Evolutionary conservation across 2,797 vertebrate genomes (phyloP), one percentile per base, ranked within the genome.

Genomic region (Anolis apletophallus): DNA sequence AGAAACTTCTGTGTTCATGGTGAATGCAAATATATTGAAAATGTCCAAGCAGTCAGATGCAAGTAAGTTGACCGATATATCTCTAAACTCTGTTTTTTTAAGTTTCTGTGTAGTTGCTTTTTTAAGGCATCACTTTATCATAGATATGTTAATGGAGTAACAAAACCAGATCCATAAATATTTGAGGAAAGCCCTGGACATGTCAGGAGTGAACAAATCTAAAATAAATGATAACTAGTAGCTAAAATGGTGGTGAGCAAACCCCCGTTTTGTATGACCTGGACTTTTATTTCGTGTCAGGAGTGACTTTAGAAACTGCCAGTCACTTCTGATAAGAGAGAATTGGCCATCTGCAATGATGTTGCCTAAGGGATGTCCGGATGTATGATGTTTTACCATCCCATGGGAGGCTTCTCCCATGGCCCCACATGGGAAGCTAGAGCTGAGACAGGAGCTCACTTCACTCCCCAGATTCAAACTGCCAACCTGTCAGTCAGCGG

Each of bases 1-100:
- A 95, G 96, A 91, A 96, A 96, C 76, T 97, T 96, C 86, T 97
- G 97, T 88, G 96, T 97, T 92, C 96, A 97, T 19, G 97, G 97
- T 12, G 95, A 96, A 94, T 97, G 97, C 29, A 17, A 90, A 91
- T 97, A 96, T 74, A 81, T 93, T 57, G 91, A 96, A 80, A 75
- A 94, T 32, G 73, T 97, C 67, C 64, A 94, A 72, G 79, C 3
- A 87, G 94, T 95, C 68, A 93, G 94, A 13, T 97, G 97, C 96
- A 94, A 85, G 97, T 97, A 95, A 96, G 97, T 96, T 82, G 2
- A 75, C 32, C 59, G 23, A 32, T 23, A 8, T 16, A 73, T 32
- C 79, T 68, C 36, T 1, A 26, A 52, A 17, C 23, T 68, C n/a
- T 69, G 16, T 40, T 77, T 87, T 32, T 67, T n/a, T n/a, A n/a